Conservation (phyloP, 2,113 vertebrate species). For the Picathartes gymnocephalus region DNA sequence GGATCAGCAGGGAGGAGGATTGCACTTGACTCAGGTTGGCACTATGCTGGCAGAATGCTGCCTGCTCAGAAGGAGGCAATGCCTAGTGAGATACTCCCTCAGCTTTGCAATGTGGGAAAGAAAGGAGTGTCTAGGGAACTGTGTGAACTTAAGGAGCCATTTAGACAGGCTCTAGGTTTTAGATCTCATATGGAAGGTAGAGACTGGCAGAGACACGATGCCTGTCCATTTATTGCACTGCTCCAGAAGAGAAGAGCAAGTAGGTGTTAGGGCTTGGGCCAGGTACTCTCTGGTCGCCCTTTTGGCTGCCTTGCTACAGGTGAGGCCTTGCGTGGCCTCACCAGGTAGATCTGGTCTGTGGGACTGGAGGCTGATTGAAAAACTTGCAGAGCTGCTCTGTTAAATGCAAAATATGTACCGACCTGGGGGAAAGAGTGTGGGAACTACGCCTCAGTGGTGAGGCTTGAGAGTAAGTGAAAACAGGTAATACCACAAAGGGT, state of each 20-base stretch:
- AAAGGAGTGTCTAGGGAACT: neutral
- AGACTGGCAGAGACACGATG: accelerated
- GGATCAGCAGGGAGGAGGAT: neutral
- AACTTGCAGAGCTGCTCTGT: neutral
- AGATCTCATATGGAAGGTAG: neutral
- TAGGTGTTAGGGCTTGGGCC: neutral
- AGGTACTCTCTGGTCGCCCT: neutral
- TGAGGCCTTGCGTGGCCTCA: neutral
- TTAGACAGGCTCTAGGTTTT: neutral
- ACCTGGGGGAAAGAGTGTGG: neutral
- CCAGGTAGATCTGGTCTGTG: neutral
- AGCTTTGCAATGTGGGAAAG: neutral
- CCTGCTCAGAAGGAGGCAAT: neutral
- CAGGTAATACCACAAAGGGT: neutral
- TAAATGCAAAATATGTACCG: neutral
- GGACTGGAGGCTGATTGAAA: neutral
- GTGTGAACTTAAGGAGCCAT: neutral
- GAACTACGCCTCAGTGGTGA: neutral
- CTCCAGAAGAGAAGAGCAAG: neutral
- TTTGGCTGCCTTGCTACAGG: neutral
- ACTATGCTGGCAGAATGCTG: neutral
- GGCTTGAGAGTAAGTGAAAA: neutral
- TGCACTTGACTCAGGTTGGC: neutral
- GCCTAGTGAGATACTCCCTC: neutral
- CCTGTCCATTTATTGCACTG: accelerated